Evolutionary conservation across 2,888 invertebrate genomes (phyloP).

Genomic region (Dinocampus coccinellae): DNA sequence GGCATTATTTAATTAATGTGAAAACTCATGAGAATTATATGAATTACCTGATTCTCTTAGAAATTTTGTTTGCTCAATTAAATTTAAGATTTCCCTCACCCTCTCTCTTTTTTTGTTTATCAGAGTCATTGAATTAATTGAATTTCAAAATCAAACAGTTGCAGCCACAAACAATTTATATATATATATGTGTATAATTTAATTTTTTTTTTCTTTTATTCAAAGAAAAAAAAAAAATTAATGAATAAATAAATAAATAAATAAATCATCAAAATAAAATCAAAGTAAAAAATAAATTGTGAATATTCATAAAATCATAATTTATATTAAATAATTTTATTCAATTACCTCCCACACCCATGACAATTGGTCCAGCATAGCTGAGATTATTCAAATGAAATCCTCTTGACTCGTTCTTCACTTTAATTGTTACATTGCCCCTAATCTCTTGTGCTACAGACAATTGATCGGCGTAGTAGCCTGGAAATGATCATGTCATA

Average conservation of each 20-base stretch:
- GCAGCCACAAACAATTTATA: too few species aligned
- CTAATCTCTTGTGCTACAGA: constrained; percentile 84
- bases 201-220: too few species aligned
- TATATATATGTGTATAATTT: too few species aligned
- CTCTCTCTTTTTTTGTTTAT: neutral
- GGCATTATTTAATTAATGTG: constrained; percentile 3
- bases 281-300: too few species aligned
- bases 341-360: constrained; percentile 91
- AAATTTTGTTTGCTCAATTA: neutral
- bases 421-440: constrained; percentile 82
- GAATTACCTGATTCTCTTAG: neutral
- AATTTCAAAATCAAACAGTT: too few species aligned
- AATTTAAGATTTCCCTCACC: neutral
- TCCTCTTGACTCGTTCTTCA: constrained; percentile 85
- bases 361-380: constrained; percentile 96
- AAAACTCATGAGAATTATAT: neutral
- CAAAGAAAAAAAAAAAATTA: too few species aligned
- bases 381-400: constrained; percentile 91
- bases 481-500: constrained; percentile 66
- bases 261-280: too few species aligned
- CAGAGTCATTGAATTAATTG: neutral
- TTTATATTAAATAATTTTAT: neutral
- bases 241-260: too few species aligned
- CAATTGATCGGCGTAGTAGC: constrained; percentile 86
- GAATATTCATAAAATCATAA: too few species aligned